Percentiles rank a stretch among this genome's conserved stretches.
Evolutionary conservation across 2,888 invertebrate species (phyloP).

Genomic region (Fabriciana adippe): DNA sequence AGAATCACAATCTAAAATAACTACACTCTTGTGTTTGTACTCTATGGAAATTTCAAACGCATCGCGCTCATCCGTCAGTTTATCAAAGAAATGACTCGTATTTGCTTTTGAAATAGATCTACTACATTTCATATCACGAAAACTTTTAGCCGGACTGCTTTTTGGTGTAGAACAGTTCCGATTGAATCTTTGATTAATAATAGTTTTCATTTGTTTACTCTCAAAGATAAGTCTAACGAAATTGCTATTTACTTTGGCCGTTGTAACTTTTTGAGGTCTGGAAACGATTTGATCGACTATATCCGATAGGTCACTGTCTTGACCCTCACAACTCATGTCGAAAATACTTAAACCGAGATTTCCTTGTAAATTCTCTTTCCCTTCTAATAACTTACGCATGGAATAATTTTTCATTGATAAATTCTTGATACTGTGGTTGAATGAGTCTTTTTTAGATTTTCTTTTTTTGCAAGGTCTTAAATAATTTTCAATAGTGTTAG

Average conservation of each 20-base stretch:
- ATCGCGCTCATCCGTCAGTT: constrained; percentile 75
- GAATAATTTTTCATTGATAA: constrained; percentile 46
- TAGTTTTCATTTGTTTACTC: constrained; percentile 47
- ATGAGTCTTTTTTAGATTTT: constrained; percentile 51
- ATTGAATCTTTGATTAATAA: constrained; percentile 50
- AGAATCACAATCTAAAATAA: constrained; percentile 53
- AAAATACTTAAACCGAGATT: constrained; percentile 55
- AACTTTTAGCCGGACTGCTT: constrained; percentile 54
- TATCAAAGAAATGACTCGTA: constrained; percentile 81
- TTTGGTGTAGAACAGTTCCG: constrained; percentile 69
- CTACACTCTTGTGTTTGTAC: constrained; percentile 57
- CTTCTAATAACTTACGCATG: constrained; percentile 12
- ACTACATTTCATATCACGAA: constrained; percentile 44
- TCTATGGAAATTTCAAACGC: constrained; percentile 84
- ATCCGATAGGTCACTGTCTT: constrained; percentile 63
- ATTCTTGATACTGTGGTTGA: constrained; percentile 55
- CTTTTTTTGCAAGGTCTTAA: constrained; percentile 58
- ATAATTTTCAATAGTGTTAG: constrained; percentile 69
- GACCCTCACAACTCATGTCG: constrained; percentile 48
- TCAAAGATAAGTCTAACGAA: constrained; percentile 64
- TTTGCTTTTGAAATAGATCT: constrained; percentile 53
- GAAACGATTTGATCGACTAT: constrained; percentile 68
- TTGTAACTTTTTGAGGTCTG: constrained; percentile 54
- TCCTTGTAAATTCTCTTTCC: constrained; percentile 48
- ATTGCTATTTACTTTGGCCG: constrained; percentile 62